Base-by-base conservation (phyloP, 2,888 invertebrate species). In the Athalia cordata region DNA sequence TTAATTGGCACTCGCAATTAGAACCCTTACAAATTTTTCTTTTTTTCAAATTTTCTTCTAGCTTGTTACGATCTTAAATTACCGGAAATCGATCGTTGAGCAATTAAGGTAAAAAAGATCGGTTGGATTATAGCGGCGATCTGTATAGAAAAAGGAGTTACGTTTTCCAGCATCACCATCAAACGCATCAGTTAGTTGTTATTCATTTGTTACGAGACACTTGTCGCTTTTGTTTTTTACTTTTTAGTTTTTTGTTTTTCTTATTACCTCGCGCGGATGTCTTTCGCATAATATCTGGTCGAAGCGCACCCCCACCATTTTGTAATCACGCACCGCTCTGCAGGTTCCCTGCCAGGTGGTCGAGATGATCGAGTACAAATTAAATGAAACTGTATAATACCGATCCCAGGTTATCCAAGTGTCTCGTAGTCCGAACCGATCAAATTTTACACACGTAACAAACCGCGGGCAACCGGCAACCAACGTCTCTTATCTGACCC, bases 381-480 rank as follows among this genome's bases (percentile, higher is more conserved):
- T 29, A 29, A 29, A 29, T 29, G 29, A 29, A 29, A 29, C 29
- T 29, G 29, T 29, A 29, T 29, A 29, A 29, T 29, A 29, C 29
- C 29, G 29, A 29, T 29, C 29, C 29, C 29, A 29, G 29, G 29
- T 29, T 29, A 29, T 29, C 29, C 29, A 29, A 29, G 29, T 29
- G 29, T 29, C 29, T 29, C 55, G 72, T 72, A 72, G 72, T 72
- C 47, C 72, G 72, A 72, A 72, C 72, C 72, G 72, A 72, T 72
- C n/a, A 59, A 72, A 72, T 72, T 72, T 45, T 47, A 72, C 72
- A 29, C 29, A 47, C 49, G 72, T 72, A 72, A 72, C 72, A 72
- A 72, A 72, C 72, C 72, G 59, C 45, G 29, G 29, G 29, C 45
- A 72, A 72, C 72, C 72, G 72, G 72, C 29, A 29, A 29, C 29